Percentiles rank a stretch among this genome's conserved stretches.
These are phyloP conservation scores for Kryptolebias marmoratus DNA, from an alignment of 2,113 vertebrate genomes.

Conservation along the genomic window DNA sequence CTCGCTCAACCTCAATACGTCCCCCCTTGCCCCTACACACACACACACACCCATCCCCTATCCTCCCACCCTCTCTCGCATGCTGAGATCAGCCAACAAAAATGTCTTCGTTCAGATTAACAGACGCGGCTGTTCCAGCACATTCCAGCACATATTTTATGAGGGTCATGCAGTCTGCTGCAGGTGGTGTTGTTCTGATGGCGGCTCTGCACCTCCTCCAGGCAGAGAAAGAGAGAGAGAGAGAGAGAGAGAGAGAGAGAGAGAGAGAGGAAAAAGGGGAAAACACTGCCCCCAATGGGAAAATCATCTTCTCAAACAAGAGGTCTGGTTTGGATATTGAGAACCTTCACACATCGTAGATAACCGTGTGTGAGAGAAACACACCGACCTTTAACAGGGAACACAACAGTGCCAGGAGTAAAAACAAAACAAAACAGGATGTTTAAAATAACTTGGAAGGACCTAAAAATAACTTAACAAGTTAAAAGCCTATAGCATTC, in stretches of 20 bases:
- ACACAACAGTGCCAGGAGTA: constrained; percentile 4
- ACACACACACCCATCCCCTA: not conserved
- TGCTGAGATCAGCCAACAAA: constrained; percentile 75
- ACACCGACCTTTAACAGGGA: constrained; percentile 29
- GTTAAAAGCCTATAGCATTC: no score
- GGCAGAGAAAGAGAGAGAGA: constrained; percentile 12
- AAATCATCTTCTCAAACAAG: constrained; percentile 44
- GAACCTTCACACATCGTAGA: constrained; percentile 50
- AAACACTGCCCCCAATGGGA: constrained; percentile 33
- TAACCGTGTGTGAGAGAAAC: constrained; percentile 32
- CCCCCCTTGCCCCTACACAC: constrained; percentile 1
- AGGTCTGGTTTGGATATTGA: constrained; percentile 64
- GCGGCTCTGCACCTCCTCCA: constrained; percentile 45
- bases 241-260: not conserved
- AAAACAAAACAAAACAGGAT: constrained; percentile 11
- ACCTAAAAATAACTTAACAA: not conserved
- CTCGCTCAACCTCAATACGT: constrained; percentile 57
- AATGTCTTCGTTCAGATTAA: constrained; percentile 76
- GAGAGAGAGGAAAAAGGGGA: not conserved
- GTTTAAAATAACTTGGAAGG: constrained; percentile 20
- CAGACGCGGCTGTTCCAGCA: constrained; percentile 71
- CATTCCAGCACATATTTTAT: constrained; percentile 71
- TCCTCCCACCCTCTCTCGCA: constrained; percentile 7
- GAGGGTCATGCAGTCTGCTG: constrained; percentile 71
- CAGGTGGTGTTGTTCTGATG: constrained; percentile 74